A percentile compares a stretch with the other conserved stretches of the same genome.
These are phyloP conservation scores for Corydoras maculifer DNA, from an alignment of 2,113 vertebrate genomes.

Conservation along the genomic window DNA sequence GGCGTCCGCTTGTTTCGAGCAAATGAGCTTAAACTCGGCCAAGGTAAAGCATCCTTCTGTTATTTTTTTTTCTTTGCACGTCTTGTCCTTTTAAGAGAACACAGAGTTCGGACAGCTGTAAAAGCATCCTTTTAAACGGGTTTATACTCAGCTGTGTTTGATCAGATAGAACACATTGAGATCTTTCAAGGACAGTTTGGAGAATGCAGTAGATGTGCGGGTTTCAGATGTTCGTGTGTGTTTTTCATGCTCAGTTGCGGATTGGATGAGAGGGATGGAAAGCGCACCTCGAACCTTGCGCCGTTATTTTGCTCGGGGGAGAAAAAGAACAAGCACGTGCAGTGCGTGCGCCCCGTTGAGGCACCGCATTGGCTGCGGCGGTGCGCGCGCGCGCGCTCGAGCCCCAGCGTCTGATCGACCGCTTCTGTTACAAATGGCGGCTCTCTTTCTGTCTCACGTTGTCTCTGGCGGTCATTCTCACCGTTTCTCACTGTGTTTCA, in stretches of 20 bases:
- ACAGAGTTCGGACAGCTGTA: conserved; percentile 28
- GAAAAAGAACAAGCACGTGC: conserved; percentile 18
- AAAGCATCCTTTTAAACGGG: neutral
- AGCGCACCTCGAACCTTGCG: neutral
- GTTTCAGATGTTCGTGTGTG: too few relatives aligned
- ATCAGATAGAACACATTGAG: neutral
- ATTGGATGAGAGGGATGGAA: too few relatives aligned
- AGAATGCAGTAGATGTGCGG: neutral
- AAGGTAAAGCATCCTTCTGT: conserved; percentile 57
- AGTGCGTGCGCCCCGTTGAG: conserved; percentile 17
- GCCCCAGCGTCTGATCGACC: conserved; percentile 28
- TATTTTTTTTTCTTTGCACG: conserved; percentile 54
- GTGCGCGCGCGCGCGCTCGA: conserved; percentile 56
- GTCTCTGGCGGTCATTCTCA: neutral
- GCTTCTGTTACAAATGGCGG: conserved; percentile 47
- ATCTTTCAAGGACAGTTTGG: neutral
- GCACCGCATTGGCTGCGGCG: conserved; percentile 61
- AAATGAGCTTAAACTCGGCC: conserved; percentile 57
- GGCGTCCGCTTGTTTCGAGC: conserved; percentile 45
- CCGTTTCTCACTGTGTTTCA: neutral
- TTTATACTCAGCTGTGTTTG: neutral
- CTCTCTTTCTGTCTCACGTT: conserved; percentile 29
- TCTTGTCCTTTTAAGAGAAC: conserved; percentile 41
- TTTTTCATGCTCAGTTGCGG: too few relatives aligned
- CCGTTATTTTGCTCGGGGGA: neutral